Evolutionary conservation across 2,888 invertebrate species (phyloP).

Genomic region (Minunthozetes semirufus): DNA sequence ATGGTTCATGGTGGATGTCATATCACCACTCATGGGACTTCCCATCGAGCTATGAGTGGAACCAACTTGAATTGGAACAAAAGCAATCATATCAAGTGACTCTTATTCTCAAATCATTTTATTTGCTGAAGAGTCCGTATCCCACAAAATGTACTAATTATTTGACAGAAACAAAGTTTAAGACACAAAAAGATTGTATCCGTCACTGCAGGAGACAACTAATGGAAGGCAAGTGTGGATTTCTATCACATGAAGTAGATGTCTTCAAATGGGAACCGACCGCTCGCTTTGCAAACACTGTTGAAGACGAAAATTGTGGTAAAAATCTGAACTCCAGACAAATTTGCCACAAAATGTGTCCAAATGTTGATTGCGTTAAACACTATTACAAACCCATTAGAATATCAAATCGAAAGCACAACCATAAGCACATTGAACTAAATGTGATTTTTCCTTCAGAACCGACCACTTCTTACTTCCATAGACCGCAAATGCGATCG

Average conservation of each 20-base stretch:
- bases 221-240: not conserved
- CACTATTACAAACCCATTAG: not conserved
- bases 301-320: not conserved
- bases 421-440: no score
- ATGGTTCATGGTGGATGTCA: not conserved
- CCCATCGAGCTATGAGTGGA: not conserved
- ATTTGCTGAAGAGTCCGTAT: not conserved
- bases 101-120: not conserved
- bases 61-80: not conserved
- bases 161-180: not conserved
- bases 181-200: not conserved
- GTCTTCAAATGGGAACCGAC: slow-evolving; percentile 14
- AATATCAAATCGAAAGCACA: not conserved
- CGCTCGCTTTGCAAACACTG: not conserved
- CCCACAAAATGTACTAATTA: not conserved
- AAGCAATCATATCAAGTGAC: not conserved
- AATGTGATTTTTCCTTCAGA: no score
- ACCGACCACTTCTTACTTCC: no score
- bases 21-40: not conserved
- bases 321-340: not conserved
- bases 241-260: not conserved
- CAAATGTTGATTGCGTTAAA: not conserved
- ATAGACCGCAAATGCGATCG: no score
- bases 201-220: not conserved
- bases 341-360: not conserved